Conservation (phyloP, 2,888 invertebrate species). For the Netelia virgata region DNA sequence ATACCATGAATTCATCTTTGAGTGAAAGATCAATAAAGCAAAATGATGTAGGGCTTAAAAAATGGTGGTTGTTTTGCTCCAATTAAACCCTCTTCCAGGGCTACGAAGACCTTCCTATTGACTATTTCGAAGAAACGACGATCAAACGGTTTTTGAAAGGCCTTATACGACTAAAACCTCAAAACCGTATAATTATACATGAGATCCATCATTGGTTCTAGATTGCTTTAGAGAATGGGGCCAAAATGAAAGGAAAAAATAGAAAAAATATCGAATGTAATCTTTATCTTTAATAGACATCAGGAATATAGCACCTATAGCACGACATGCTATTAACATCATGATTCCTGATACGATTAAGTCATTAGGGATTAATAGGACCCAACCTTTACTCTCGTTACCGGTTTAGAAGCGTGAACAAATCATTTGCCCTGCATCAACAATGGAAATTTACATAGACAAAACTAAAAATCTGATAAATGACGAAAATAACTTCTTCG, state of each 20-base stretch:
- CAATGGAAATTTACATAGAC: neutral
- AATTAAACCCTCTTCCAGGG: neutral
- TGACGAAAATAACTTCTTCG: neutral
- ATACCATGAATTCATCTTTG: too few relatives aligned
- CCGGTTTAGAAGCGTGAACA: too few relatives aligned
- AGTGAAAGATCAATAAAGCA: neutral
- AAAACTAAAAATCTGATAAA: neutral
- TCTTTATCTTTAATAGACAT: conserved; percentile 46
- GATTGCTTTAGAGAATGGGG: conserved; percentile 41
- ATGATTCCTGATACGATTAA: conserved; percentile 14
- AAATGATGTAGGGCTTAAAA: neutral
- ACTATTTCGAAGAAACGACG: too few relatives aligned
- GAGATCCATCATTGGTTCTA: conserved; percentile 68
- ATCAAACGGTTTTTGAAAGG: too few relatives aligned
- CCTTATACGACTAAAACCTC: too few relatives aligned
- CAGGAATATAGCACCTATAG: conserved; percentile 49
- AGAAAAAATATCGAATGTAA: conserved; percentile 51
- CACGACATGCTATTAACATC: conserved; percentile 12
- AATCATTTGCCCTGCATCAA: conserved; percentile 7
- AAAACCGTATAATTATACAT: conserved; percentile 41
- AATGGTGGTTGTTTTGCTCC: conserved; percentile 1
- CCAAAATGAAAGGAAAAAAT: conserved; percentile 46
- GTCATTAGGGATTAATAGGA: neutral
- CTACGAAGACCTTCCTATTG: conserved; percentile 38
- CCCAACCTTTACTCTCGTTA: too few relatives aligned